Percentiles rank a stretch among this genome's conserved stretches.
phyloP scores from a whole-genome alignment of 2,888 invertebrate genomes.

The Heteropelma amictum region DNA sequence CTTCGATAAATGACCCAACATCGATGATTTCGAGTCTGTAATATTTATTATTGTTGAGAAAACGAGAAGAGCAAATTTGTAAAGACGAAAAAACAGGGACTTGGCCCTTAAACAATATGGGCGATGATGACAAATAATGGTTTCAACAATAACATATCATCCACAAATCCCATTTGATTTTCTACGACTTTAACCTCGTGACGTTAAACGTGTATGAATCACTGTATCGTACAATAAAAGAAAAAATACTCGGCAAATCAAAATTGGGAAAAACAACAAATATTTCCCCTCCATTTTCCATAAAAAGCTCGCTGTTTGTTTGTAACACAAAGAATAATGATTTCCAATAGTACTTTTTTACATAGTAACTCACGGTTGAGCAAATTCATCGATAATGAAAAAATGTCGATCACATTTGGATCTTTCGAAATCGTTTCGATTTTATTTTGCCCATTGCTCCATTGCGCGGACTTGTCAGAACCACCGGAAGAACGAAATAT shows the following conservation, averaged over 20 bases:
- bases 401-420: too few species aligned
- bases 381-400: too few species aligned
- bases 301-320: too few species aligned
- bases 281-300: too few species aligned
- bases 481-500: too few species aligned
- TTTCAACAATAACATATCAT: background rate
- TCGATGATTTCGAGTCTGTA: too few species aligned
- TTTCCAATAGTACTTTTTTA: too few species aligned
- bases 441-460: too few species aligned
- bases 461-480: too few species aligned
- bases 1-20: background rate
- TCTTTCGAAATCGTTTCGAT: too few species aligned
- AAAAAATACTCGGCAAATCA: constrained; percentile 35
- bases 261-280: background rate
- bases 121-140: background rate
- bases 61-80: background rate
- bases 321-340: too few species aligned
- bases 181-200: background rate
- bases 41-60: background rate
- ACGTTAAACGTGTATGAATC: constrained; percentile 33
- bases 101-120: background rate
- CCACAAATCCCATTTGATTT: background rate
- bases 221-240: constrained; percentile 52
- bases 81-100: background rate
- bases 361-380: too few species aligned